Evolutionary conservation across 2,113 vertebrate genomes (phyloP), one percentile per base, ranked within the genome.

Genomic region (Dicentrarchus labrax): DNA sequence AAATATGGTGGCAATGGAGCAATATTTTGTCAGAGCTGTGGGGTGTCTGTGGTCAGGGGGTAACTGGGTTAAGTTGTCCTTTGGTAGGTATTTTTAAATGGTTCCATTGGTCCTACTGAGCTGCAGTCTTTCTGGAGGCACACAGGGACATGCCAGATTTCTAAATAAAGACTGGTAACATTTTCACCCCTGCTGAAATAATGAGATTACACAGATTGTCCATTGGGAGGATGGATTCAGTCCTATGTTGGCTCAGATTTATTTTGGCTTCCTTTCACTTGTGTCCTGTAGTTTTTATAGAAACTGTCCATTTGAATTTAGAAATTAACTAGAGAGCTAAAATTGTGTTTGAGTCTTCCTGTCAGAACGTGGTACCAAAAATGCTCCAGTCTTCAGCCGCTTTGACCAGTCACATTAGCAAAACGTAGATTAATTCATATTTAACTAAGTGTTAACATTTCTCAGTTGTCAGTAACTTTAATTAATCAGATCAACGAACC

Each of bases 111-210:
- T 57, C 57, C 41, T 30, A 5, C n/a, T 64, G 60, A 76, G 80
- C 30, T 12, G 2, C 9, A 59, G 57, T 16, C 51, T 60, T 69
- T 59, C 53, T 78, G 22, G 41, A 73, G 38, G 30, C 70, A 76
- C 30, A 59, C 7, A 12, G 72, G 45, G 66, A 70, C 56, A 75
- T 48, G 72, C 62, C 53, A 71, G 15, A 62, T 72, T 57, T 87
- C 77, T 84, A 88, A 83, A 80, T 76, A 54, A 74, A 62, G 72
- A 79, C 22, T 65, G 21, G 11, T 88, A 82, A 85, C 64, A 90
- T 88, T 87, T 87, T 86, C 64, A 73, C 59, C 61, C 64, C 38
- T 13, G 53, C 85, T 84, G 75, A 90, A 87, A 87, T 84, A 79
- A 86, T 87, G 57, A 82, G 74, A 82, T 88, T 75, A 84, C 68